Evolutionary conservation across 1,140 invertebrate species (phyloP), one percentile per base, ranked within the genome.

Genomic region (Sarcophaga peregrina): DNA sequence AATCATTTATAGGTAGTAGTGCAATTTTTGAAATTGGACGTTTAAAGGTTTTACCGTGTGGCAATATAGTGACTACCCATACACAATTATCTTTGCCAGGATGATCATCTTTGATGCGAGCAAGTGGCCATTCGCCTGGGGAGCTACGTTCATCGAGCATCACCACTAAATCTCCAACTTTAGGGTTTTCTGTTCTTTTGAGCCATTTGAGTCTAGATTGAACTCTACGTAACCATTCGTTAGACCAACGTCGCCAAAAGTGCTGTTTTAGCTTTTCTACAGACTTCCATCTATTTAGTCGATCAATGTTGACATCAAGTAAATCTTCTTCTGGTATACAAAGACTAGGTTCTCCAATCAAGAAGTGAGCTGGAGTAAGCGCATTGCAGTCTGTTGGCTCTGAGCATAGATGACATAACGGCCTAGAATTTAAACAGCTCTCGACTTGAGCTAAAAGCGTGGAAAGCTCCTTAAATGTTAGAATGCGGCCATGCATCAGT

Each of bases 211-310:
- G 62, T 84, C 46, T 13, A 8, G 46, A 13, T 76, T 76, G 46
- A 8, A 76, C 0, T 2, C 46, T 46, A 13, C 15, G n/a, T 8
- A 76, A 17, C 45, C n/a, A 76, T 76, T 76, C 74, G n/a, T 46
- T 48, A 8, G 37, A 6, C 74, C 74, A 76, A 20, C 62, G 62
- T 5, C 58, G 58, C 87, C 86, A 88, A 82, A 52, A 52, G 50
- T 52, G 50, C 8, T 52, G 50, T 52, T 52, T 52, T 52, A 84
- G 4, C 11, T 68, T 52, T 82, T 84, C 83, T 8, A 85, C 46
- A 13, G 85, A 37, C 84, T 87, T 84, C 85, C 85, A 88, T 0
- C 85, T 82, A 17, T 76, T 52, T 3, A 87, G 68, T 15, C 81
- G 82, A 73, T 86, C 83, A 11, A 78, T 48, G 0, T 75, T 74